Conservation (phyloP, 2,113 vertebrate genomes). For the Varanus komodoensis region DNA sequence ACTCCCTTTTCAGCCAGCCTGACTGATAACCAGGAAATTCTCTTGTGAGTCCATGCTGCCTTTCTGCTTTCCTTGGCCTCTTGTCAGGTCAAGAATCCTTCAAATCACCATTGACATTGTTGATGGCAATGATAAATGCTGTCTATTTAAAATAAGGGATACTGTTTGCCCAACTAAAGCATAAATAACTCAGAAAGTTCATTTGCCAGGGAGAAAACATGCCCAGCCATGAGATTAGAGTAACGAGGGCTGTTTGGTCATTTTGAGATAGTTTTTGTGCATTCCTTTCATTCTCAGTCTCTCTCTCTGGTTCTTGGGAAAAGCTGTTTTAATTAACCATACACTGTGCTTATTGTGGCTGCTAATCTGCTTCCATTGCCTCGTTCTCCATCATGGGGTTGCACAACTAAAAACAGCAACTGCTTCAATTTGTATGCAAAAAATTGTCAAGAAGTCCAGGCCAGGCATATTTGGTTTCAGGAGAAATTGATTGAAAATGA, state of each 20-base stretch:
- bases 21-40: background rate
- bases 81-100: background rate
- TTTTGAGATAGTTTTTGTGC: constrained; percentile 2
- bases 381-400: background rate
- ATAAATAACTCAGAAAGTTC: background rate
- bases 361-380: background rate
- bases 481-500: background rate
- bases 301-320: constrained; percentile 19
- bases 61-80: background rate
- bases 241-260: constrained; percentile 12
- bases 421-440: background rate
- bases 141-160: background rate
- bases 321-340: constrained; percentile 44
- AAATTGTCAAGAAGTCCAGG: background rate
- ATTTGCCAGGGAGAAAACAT: background rate
- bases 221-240: background rate
- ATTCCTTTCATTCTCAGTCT: constrained; percentile 27
- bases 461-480: background rate
- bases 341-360: background rate
- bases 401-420: background rate
- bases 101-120: background rate
- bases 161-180: background rate
- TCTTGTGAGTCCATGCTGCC: background rate
- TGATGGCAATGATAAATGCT: constrained; percentile 14
- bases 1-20: background rate